Conservation (phyloP, 2,797 vertebrate species). For the Cossypha dichroa region DNA sequence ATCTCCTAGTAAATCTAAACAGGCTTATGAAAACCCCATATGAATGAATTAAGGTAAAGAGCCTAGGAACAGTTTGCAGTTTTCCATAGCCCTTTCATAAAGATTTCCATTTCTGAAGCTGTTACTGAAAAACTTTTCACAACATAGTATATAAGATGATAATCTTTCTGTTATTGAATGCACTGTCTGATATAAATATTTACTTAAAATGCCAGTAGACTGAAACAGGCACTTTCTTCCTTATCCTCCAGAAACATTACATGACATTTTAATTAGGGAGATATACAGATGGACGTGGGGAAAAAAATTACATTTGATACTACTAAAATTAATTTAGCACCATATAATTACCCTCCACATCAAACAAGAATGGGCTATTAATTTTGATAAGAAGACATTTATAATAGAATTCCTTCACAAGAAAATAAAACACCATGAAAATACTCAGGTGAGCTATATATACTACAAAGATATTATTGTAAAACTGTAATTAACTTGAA, state of each 20-base stretch:
- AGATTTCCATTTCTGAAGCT: neutral
- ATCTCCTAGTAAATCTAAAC: neutral
- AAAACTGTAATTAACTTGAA: slow-evolving; percentile 52
- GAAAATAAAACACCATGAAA: slow-evolving; percentile 48
- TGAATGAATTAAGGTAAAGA: neutral
- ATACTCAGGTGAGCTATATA: slow-evolving; percentile 2
- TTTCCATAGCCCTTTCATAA: neutral
- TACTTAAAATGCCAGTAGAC: neutral
- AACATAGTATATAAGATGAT: neutral
- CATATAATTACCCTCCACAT: slow-evolving; percentile 46
- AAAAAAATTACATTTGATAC: slow-evolving; percentile 28
- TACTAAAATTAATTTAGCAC: slow-evolving; percentile 48
- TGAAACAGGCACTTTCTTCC: neutral
- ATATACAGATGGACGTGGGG: neutral
- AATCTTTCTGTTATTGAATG: neutral
- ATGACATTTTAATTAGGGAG: slow-evolving; percentile 19
- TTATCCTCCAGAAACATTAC: neutral
- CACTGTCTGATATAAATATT: neutral
- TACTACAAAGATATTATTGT: neutral
- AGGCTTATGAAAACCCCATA: neutral
- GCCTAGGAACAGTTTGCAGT: neutral
- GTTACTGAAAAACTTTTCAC: neutral
- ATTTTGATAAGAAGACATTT: slow-evolving; percentile 62
- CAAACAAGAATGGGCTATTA: slow-evolving; percentile 51
- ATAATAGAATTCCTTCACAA: slow-evolving; percentile 17